phyloP scores from a whole-genome alignment of 2,888 invertebrate genomes.

The Thecophora atra region DNA sequence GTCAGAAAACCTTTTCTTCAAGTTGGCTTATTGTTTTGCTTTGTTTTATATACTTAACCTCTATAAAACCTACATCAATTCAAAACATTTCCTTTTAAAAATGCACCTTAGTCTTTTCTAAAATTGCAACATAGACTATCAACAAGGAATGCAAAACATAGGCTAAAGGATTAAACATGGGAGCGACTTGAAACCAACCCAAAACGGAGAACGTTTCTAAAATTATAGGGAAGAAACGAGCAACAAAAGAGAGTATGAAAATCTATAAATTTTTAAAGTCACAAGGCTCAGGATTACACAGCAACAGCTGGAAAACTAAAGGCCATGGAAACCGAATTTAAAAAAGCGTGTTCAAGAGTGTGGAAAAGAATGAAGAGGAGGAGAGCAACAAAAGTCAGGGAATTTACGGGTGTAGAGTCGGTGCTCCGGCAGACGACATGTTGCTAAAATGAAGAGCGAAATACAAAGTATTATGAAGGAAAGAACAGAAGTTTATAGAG shows the following conservation, averaged over 20 bases:
- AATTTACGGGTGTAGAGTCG: background rate
- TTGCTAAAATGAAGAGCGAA: background rate
- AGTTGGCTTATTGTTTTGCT: too few relatives aligned
- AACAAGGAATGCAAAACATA: too few relatives aligned
- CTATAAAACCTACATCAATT: too few relatives aligned
- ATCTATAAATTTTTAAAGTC: slow-evolving; percentile 34
- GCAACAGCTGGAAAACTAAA: slow-evolving; percentile 34
- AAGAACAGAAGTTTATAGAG: too few relatives aligned
- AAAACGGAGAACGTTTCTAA: background rate
- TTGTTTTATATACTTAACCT: too few relatives aligned
- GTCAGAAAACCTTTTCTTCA: too few relatives aligned
- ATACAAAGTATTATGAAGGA: background rate
- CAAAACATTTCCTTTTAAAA: too few relatives aligned
- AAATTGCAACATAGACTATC: too few relatives aligned
- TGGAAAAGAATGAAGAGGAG: slow-evolving; percentile 3
- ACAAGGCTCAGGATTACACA: slow-evolving; percentile 32
- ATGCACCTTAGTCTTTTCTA: too few relatives aligned
- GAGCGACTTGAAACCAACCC: too few relatives aligned
- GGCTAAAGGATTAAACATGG: too few relatives aligned
- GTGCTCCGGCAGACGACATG: slow-evolving; percentile 13
- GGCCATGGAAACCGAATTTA: slow-evolving; percentile 13
- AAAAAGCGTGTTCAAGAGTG: background rate
- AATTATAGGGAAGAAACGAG: background rate
- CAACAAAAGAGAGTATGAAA: background rate
- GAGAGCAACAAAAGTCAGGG: background rate